phyloP scores from a whole-genome alignment of 2,888 invertebrate genomes.

The Cheiracanthium punctorium region DNA sequence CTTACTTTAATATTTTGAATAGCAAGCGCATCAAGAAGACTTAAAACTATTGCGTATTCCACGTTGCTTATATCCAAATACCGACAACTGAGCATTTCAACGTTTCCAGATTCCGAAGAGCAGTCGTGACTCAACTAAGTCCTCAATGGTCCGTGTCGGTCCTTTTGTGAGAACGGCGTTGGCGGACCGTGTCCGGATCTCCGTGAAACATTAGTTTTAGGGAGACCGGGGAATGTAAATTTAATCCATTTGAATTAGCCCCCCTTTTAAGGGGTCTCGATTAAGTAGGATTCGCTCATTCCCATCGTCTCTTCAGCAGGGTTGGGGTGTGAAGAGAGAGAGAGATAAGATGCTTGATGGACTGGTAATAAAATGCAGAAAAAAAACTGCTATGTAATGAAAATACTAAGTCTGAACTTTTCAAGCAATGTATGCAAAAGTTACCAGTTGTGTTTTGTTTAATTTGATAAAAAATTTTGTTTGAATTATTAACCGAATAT shows the following conservation, averaged over 20 bases:
- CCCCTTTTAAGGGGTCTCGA: not conserved
- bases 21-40: too few species aligned
- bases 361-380: not conserved
- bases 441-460: too few species aligned
- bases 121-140: not conserved
- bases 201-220: conserved; percentile 62
- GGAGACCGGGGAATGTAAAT: conserved; percentile 48
- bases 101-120: too few species aligned
- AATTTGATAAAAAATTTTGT: too few species aligned
- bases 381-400: too few species aligned
- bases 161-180: not conserved
- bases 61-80: too few species aligned
- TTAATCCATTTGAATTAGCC: conserved; percentile 63
- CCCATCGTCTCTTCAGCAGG: not conserved
- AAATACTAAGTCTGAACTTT: too few species aligned
- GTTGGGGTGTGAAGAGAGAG: not conserved
- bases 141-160: not conserved
- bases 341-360: not conserved
- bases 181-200: conserved; percentile 44
- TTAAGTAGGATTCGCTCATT: not conserved
- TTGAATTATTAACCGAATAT: too few species aligned
- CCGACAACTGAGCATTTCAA: too few species aligned
- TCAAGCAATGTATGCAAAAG: too few species aligned
- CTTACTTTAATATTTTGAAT: too few species aligned
- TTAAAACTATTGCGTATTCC: too few species aligned